These are phyloP conservation scores for Latrodectus geometricus DNA, from an alignment of 1,140 invertebrate genomes.

Conservation along the genomic window DNA sequence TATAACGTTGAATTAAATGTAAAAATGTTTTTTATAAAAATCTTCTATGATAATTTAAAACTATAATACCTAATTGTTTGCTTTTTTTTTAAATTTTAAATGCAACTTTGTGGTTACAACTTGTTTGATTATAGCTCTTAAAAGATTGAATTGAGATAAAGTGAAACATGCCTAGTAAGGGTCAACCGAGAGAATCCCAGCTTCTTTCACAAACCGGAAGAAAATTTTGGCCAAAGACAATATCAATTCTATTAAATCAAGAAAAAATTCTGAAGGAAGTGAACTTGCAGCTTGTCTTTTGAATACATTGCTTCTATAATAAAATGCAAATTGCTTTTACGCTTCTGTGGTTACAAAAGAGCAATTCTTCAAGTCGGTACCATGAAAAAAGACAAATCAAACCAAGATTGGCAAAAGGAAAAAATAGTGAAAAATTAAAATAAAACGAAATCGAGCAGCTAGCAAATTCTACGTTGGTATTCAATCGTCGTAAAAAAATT, in stretches of 20 bases:
- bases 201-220: background rate
- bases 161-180: too few relatives aligned
- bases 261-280: conserved; percentile 32
- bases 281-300: conserved; percentile 45
- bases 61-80: too few relatives aligned
- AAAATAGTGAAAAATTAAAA: conserved; percentile 51
- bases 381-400: conserved; percentile 57
- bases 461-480: conserved; percentile 55
- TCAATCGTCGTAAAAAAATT: conserved; percentile 58
- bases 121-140: too few relatives aligned
- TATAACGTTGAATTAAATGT: too few relatives aligned
- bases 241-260: conserved; percentile 56
- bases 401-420: background rate
- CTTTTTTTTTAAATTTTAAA: too few relatives aligned
- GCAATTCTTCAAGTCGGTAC: conserved; percentile 50
- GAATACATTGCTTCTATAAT: conserved; percentile 61
- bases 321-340: conserved; percentile 62
- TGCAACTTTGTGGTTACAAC: too few relatives aligned
- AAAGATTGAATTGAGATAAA: too few relatives aligned
- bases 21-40: too few relatives aligned
- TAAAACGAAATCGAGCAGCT: conserved; percentile 24
- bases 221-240: conserved; percentile 14
- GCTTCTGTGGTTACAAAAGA: conserved; percentile 58
- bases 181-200: too few relatives aligned
- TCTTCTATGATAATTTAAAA: too few relatives aligned